Evolutionary conservation across 2,888 invertebrate species (phyloP).

Genomic region (Hirudinaria manillensis): DNA sequence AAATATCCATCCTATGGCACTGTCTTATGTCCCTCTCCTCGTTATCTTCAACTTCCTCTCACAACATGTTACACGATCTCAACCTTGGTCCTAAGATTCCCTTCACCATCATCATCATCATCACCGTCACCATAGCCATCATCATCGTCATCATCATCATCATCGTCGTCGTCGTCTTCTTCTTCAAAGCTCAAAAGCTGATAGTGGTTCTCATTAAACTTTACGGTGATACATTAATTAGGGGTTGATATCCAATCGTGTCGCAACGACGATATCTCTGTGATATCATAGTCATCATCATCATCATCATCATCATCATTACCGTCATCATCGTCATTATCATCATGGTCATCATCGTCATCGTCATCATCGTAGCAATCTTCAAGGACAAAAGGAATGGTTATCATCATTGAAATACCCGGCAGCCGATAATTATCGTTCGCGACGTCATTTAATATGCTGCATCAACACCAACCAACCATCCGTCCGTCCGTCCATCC

Average conservation of each 20-base stretch:
- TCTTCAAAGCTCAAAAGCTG: background rate
- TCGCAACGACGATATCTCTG: background rate
- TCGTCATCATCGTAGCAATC: constrained; percentile 3
- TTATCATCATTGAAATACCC: constrained; percentile 2
- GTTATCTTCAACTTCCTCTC: too few species aligned
- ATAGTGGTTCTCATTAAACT: background rate
- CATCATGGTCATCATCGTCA: background rate
- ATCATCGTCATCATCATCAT: constrained; percentile 8
- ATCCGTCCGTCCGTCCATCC: background rate
- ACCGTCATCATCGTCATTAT: background rate
- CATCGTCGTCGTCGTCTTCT: background rate
- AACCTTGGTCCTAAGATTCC: too few species aligned
- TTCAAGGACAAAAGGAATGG: background rate
- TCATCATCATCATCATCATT: background rate
- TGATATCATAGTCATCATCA: background rate
- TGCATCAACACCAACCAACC: constrained; percentile 2
- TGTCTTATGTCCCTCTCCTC: too few species aligned
- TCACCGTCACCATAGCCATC: background rate
- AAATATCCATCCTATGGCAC: background rate
- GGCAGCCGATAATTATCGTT: constrained; percentile 9
- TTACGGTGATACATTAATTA: too few species aligned
- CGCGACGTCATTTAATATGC: constrained; percentile 9
- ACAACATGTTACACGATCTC: too few species aligned
- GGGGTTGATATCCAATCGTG: too few species aligned
- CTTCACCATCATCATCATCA: background rate